Percentiles rank a stretch among this genome's conserved stretches.
Conservation (phyloP, 2,113 vertebrate genomes). For the Notarius quadriscutis region DNA sequence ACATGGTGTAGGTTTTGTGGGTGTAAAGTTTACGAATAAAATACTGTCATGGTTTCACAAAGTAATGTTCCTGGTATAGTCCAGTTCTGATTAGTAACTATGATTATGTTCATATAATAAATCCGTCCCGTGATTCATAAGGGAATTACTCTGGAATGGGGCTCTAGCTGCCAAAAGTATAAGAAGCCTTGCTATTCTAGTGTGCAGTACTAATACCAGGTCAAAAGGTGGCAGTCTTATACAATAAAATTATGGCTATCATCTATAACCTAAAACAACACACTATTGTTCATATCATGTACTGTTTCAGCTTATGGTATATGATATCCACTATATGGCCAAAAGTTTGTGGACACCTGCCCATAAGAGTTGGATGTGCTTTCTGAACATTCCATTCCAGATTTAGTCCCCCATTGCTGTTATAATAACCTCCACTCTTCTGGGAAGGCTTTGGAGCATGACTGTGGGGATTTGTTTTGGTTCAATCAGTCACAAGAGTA, state of each 20-base stretch:
- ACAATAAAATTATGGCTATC: neutral
- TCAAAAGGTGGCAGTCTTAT: slow-evolving; percentile 11
- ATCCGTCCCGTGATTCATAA: neutral
- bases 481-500: neutral
- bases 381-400: neutral
- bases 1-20: neutral
- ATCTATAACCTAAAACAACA: neutral
- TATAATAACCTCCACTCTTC: neutral
- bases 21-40: neutral
- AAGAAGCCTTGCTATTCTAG: neutral
- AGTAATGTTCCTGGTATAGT: neutral
- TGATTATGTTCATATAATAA: neutral
- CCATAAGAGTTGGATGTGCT: neutral
- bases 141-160: neutral
- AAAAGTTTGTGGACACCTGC: neutral
- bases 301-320: neutral
- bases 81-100: neutral
- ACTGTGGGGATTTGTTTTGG: neutral
- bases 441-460: neutral
- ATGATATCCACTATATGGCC: neutral
- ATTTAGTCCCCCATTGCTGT: neutral
- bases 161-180: neutral
- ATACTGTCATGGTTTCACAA: neutral
- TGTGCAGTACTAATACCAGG: neutral
- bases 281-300: too few relatives aligned